Conservation (phyloP, 2,797 vertebrate species). For the Cephalopachus bancanus region DNA sequence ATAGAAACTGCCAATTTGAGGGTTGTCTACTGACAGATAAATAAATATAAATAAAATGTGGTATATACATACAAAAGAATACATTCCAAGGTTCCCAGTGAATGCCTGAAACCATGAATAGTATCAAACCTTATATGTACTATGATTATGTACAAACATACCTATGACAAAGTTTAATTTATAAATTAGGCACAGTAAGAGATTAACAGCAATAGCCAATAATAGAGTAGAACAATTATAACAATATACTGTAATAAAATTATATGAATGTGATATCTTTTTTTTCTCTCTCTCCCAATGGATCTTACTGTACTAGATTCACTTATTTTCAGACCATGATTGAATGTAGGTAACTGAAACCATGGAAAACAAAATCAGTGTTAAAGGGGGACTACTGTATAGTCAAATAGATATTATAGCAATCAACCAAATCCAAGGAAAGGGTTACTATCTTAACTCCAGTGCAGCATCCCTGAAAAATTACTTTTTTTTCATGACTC, state of each 20-base stretch:
- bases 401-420: not conserved
- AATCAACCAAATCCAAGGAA: not conserved
- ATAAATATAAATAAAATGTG: not conserved
- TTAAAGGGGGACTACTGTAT: not conserved
- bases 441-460: slow-evolving; percentile 55
- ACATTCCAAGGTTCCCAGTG: not conserved
- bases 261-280: not conserved
- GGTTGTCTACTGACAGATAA: not conserved
- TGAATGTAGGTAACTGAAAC: not conserved
- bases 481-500: slow-evolving; percentile 69
- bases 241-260: not conserved
- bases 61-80: not conserved
- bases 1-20: not conserved
- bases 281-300: not conserved
- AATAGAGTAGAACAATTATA: not conserved
- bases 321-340: not conserved
- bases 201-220: not conserved
- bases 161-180: not conserved
- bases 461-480: slow-evolving; percentile 16
- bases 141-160: not conserved
- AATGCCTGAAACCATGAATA: not conserved
- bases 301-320: not conserved
- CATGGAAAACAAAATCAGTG: not conserved
- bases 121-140: not conserved
- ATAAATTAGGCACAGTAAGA: not conserved